A percentile compares a stretch with the other conserved stretches of the same genome.
phyloP scores from a whole-genome alignment of 2,113 vertebrate genomes.

The Protobothrops mucrosquamatus region DNA sequence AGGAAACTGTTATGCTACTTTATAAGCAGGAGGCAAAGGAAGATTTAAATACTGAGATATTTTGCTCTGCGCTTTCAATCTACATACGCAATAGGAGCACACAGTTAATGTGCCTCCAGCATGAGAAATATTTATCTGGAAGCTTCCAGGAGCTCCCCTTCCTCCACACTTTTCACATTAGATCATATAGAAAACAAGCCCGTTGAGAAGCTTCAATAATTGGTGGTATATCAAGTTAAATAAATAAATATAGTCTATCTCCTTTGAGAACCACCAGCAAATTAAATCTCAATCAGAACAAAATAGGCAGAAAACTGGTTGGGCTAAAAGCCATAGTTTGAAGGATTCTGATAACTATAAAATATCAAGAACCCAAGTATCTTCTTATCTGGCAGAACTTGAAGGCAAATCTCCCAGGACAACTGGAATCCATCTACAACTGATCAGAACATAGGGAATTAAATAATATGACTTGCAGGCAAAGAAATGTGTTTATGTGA shows the following conservation, averaged over 20 bases:
- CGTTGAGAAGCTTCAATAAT: background rate
- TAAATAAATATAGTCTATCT: background rate
- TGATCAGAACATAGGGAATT: background rate
- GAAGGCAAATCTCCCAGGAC: background rate
- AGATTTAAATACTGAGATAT: conserved; percentile 29
- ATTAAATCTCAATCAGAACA: conserved; percentile 3
- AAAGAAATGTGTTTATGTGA: background rate
- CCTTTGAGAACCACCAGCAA: background rate
- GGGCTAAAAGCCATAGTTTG: background rate
- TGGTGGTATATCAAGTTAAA: background rate
- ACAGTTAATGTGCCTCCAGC: background rate
- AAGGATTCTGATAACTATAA: conserved; percentile 32
- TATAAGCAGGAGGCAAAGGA: conserved; percentile 3
- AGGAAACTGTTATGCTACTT: conserved; percentile 21
- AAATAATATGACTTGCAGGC: background rate
- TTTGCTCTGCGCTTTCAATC: conserved; percentile 21
- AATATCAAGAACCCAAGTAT: conserved; percentile 20
- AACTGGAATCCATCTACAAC: background rate
- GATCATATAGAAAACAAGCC: conserved; percentile 24
- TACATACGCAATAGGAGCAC: conserved; percentile 25
- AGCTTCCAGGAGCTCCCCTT: background rate
- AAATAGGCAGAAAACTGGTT: conserved; percentile 13
- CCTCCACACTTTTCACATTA: background rate
- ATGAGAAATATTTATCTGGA: conserved; percentile 22
- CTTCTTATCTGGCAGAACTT: conserved; percentile 8